These are phyloP conservation scores for Onychorhynchus coronatus DNA, from an alignment of 2,113 vertebrate genomes.

Conservation along the genomic window DNA sequence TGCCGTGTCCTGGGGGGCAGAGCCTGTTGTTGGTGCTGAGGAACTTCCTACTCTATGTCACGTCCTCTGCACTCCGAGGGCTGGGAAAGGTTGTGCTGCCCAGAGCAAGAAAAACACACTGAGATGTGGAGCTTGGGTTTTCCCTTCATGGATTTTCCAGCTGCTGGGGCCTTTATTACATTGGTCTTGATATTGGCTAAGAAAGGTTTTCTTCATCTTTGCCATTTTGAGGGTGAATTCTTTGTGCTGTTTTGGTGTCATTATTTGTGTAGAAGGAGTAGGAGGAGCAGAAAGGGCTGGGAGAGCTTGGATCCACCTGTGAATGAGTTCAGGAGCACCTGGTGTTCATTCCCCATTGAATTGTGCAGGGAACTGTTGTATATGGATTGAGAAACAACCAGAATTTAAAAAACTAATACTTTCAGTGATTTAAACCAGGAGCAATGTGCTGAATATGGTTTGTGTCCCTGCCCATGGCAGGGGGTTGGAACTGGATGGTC, in stretches of 20 bases:
- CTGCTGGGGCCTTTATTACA: neutral
- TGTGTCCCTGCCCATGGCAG: neutral
- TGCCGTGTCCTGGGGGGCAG: neutral
- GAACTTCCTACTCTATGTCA: neutral
- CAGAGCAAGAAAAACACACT: neutral
- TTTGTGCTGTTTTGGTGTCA: neutral
- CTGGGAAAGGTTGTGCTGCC: neutral
- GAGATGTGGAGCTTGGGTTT: neutral
- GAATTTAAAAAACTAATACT: rapidly evolving
- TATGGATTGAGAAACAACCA: neutral
- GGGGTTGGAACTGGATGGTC: neutral
- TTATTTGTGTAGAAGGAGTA: neutral
- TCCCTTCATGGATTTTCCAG: neutral
- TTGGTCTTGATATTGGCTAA: rapidly evolving
- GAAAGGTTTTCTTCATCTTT: neutral
- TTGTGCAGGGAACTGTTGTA: neutral
- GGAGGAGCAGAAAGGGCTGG: neutral
- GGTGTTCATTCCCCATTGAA: neutral
- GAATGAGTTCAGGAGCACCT: neutral
- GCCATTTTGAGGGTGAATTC: neutral
- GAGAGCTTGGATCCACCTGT: neutral
- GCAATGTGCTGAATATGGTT: neutral
- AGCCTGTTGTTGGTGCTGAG: neutral
- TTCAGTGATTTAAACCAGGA: neutral
- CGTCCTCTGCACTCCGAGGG: neutral